Conservation (phyloP, 2,888 invertebrate species). For the Yponomeuta evonymella region DNA sequence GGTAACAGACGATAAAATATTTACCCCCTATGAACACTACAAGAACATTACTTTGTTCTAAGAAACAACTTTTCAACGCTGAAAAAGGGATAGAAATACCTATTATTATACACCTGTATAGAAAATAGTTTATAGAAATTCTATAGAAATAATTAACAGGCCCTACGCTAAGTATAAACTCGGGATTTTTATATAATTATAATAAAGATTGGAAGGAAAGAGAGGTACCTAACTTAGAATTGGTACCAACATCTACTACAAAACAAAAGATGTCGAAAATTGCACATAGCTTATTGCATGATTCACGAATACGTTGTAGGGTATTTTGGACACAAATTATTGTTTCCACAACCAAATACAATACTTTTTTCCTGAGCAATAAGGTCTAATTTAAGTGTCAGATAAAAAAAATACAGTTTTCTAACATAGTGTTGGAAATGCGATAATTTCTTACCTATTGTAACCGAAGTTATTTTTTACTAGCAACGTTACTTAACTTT, state of each 20-base stretch:
- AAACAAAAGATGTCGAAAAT: neutral
- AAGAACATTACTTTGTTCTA: conserved; percentile 20
- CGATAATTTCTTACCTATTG: too few relatives aligned
- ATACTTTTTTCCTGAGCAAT: neutral
- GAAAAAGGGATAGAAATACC: conserved; percentile 12
- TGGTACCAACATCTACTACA: neutral
- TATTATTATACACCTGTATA: neutral
- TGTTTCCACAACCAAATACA: neutral
- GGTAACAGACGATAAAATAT: conserved; percentile 16
- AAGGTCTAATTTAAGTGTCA: neutral
- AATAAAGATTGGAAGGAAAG: neutral
- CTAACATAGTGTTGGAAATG: too few relatives aligned
- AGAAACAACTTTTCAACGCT: conserved; percentile 13
- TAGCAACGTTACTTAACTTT: neutral
- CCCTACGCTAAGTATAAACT: neutral
- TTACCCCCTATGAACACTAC: conserved; percentile 24
- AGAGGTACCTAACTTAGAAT: neutral
- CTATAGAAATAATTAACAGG: neutral
- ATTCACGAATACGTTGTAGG: neutral
- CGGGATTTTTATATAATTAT: neutral
- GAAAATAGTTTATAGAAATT: conserved; percentile 15
- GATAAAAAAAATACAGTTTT: too few relatives aligned
- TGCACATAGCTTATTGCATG: neutral
- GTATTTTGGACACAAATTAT: neutral
- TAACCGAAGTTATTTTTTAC: too few relatives aligned